Evolutionary conservation across 2,113 vertebrate species (phyloP), one percentile per base, ranked within the genome.

Genomic region (Zosterops borbonicus): DNA sequence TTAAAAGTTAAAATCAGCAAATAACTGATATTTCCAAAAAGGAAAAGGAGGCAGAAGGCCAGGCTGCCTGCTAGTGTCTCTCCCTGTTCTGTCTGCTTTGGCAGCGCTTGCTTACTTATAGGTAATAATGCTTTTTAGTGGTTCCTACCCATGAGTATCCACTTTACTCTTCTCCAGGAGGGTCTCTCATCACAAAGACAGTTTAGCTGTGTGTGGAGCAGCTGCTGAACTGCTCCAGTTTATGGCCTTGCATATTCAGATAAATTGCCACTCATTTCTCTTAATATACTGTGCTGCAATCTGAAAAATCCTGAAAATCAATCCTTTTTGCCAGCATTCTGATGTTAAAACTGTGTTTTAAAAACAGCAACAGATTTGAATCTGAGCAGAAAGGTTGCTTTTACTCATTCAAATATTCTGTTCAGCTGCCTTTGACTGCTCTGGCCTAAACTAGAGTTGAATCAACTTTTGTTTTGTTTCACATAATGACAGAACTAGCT

Each of bases 221-320:
- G 95, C 92, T 96, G 94, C 85, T 90, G 83, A 92, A 92, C 80
- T 68, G 89, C 80, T 91, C 58, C 9, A 1, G 24, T 87, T 97
- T 95, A 94, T 75, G 60, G 86, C 76, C 33, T 71, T 63, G 47
- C 83, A 87, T 78, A 95, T 94, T 89, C 91, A 95, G 69, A 95
- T 70, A 95, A 96, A 96, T 90, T 87, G 76, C 68, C 19, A n/a
- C 60, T 89, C 89, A 87, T 94, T 89, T 69, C 69, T 95, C 91
- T 92, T 94, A 90, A 92, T 89, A 94, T 60, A 83, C 68, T 81
- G 60, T 47, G 56, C 69, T 75, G 83, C 84, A 94, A 94, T 95
- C 64, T 89, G 77, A 79, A 94, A 94, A 94, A 87, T 89, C 52
- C 76, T 83, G 64, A 94, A 92, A 89, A 90, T 47, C 52, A 84